These are phyloP conservation scores for Triplophysa siluroides DNA, from an alignment of 2,113 vertebrate genomes.

Conservation along the genomic window DNA sequence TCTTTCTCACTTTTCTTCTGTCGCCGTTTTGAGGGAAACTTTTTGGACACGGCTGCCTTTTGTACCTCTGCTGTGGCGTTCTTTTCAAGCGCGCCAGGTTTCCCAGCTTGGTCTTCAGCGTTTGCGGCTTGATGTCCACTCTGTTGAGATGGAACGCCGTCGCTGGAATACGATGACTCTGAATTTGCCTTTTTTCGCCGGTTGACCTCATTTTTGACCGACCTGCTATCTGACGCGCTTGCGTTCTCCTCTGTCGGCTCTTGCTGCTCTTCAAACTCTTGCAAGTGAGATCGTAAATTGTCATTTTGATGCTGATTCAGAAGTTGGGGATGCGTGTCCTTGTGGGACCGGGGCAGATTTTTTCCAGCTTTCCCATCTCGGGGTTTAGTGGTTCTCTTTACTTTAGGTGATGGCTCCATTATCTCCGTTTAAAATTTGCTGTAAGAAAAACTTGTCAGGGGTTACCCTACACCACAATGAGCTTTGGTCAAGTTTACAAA, in stretches of 20 bases:
- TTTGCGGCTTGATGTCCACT: background rate
- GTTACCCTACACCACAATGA: background rate
- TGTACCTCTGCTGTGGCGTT: background rate
- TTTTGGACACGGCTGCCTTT: background rate
- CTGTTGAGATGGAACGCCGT: background rate
- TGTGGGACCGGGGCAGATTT: constrained; percentile 70
- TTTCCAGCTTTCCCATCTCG: constrained; percentile 70
- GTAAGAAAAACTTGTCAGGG: background rate
- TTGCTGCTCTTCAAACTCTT: constrained; percentile 71
- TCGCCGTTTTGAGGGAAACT: background rate
- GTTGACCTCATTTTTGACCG: background rate
- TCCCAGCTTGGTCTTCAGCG: background rate
- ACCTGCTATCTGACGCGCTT: constrained; percentile 40
- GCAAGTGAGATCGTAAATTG: constrained; percentile 77
- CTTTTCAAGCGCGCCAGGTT: background rate
- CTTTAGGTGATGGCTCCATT: constrained; percentile 69
- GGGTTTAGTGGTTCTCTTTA: constrained; percentile 32
- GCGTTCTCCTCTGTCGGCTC: constrained; percentile 64
- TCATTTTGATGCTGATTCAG: constrained; percentile 83
- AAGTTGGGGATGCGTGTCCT: constrained; percentile 82
- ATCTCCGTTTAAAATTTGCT: constrained; percentile 29
- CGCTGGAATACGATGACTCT: constrained; percentile 8
- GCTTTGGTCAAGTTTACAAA: background rate
- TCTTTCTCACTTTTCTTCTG: constrained; percentile 17
- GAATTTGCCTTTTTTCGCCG: constrained; percentile 6